Percentiles rank a stretch among this genome's conserved stretches.
These are phyloP conservation scores for Ectropis crepuscularia DNA, from an alignment of 2,888 invertebrate species.

Conservation along the genomic window DNA sequence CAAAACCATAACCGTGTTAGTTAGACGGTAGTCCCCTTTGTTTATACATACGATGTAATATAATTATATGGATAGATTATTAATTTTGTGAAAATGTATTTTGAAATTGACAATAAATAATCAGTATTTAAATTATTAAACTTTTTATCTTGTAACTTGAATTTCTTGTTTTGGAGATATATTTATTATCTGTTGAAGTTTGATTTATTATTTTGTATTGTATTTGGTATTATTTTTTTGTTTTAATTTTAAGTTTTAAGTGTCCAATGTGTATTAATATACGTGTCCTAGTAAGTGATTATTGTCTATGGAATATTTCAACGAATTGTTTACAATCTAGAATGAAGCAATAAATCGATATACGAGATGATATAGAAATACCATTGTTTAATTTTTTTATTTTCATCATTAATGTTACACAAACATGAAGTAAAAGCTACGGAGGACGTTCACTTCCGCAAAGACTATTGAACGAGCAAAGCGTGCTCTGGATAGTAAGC, in stretches of 20 bases:
- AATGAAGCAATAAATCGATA: slow-evolving; percentile 77
- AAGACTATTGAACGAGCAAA: no score
- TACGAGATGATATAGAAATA: slow-evolving; percentile 43
- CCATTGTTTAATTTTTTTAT: slow-evolving; percentile 31
- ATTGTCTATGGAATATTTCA: slow-evolving; percentile 63
- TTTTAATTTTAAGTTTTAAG: slow-evolving; percentile 65
- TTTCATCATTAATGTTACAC: background rate
- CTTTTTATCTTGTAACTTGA: slow-evolving; percentile 50
- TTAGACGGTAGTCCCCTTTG: no score
- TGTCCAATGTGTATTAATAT: slow-evolving; percentile 61
- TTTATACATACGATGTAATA: slow-evolving; percentile 47
- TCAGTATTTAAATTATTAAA: slow-evolving; percentile 80
- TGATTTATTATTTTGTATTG: slow-evolving; percentile 70
- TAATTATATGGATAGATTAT: slow-evolving; percentile 51
- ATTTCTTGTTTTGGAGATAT: slow-evolving; percentile 74
- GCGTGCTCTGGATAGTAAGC: no score
- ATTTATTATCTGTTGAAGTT: slow-evolving; percentile 79
- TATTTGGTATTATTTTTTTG: slow-evolving; percentile 75
- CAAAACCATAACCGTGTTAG: no score
- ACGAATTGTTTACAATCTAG: slow-evolving; percentile 81
- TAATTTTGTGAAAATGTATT: slow-evolving; percentile 61
- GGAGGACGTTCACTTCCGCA: no score
- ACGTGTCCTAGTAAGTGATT: slow-evolving; percentile 64
- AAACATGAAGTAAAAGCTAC: no score
- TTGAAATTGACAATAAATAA: slow-evolving; percentile 82